Conservation (phyloP, 2,113 vertebrate species). For the Malurus elegans region DNA sequence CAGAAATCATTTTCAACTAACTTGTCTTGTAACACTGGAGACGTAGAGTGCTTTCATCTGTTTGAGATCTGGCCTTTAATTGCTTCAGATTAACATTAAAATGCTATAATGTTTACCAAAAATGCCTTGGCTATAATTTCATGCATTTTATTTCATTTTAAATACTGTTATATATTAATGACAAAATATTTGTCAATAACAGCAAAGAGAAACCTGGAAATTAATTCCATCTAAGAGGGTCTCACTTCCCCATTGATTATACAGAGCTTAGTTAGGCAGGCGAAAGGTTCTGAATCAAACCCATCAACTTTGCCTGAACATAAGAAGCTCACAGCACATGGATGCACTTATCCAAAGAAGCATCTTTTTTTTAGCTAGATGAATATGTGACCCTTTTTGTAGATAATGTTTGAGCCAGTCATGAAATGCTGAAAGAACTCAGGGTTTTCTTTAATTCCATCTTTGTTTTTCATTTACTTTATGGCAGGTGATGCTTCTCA, state of each 20-base stretch:
- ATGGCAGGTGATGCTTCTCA: background rate
- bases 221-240: background rate
- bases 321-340: background rate
- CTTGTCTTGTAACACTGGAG: background rate
- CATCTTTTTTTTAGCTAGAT: background rate
- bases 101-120: background rate
- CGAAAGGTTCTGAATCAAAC: background rate
- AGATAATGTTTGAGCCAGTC: background rate
- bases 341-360: background rate
- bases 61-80: conserved; percentile 21
- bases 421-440: background rate
- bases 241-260: background rate
- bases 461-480: background rate
- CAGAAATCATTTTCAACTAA: conserved; percentile 7
- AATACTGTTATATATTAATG: background rate
- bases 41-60: background rate
- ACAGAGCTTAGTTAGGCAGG: background rate
- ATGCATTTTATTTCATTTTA: conserved; percentile 31
- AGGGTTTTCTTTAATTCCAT: background rate
- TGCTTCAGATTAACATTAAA: conserved; percentile 28
- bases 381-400: background rate
- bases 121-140: background rate
- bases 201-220: conserved; percentile 2
- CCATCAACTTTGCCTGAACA: background rate
- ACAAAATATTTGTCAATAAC: background rate